These are phyloP conservation scores for Sardinella longiceps DNA, from an alignment of 2,797 vertebrate genomes.

Conservation along the genomic window DNA sequence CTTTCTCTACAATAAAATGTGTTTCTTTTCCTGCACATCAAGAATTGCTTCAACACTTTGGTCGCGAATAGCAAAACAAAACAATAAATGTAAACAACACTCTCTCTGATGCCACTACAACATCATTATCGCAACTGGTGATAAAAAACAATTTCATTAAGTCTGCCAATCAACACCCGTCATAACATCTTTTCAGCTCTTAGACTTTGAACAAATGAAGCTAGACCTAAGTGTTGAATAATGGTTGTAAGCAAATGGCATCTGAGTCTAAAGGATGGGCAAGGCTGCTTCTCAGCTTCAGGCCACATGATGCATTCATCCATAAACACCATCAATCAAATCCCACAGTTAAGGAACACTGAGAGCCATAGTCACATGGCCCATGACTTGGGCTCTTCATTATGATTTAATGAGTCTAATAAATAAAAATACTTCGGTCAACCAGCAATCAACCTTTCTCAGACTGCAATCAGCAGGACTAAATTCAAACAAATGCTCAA, in stretches of 20 bases:
- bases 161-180: not conserved
- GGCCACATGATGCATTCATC: not conserved
- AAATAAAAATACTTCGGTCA: not conserved
- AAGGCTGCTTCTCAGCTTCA: not conserved
- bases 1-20: not conserved
- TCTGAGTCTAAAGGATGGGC: not conserved
- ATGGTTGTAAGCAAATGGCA: not conserved
- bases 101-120: not conserved
- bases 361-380: not conserved
- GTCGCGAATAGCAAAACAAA: not conserved
- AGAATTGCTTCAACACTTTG: not conserved
- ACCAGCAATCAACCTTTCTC: slow-evolving; percentile 19
- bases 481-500: slow-evolving; percentile 49
- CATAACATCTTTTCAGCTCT: not conserved
- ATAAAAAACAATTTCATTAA: not conserved
- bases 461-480: slow-evolving; percentile 15
- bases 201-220: not conserved
- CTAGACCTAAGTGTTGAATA: not conserved
- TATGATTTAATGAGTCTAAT: slow-evolving; percentile 14
- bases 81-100: not conserved
- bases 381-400: not conserved
- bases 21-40: not conserved
- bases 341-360: slow-evolving; percentile 9
- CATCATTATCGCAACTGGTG: not conserved
- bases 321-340: slow-evolving; percentile 21